phyloP scores from a whole-genome alignment of 2,888 invertebrate genomes.

The Schrankia costaestrigalis region DNA sequence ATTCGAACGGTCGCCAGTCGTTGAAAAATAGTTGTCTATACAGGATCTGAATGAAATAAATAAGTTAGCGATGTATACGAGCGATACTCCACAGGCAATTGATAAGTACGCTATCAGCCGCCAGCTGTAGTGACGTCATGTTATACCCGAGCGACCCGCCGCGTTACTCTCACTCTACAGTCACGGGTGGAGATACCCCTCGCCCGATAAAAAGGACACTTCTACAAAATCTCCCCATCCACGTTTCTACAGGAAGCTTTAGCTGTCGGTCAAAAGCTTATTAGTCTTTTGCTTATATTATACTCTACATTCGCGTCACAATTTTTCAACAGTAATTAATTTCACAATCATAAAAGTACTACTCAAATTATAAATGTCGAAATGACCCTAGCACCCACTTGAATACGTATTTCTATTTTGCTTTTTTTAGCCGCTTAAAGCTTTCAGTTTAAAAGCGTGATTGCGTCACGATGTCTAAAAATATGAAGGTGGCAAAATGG shows the following conservation, averaged over 20 bases:
- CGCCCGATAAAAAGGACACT: conserved; percentile 33
- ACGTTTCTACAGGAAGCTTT: conserved; percentile 22
- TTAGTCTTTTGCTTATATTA: no score
- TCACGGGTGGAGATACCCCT: conserved; percentile 30
- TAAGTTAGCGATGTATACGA: conserved; percentile 7
- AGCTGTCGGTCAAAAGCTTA: conserved; percentile 3
- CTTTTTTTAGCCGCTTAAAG: conserved; percentile 37
- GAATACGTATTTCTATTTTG: conserved; percentile 28
- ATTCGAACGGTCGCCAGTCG: neutral
- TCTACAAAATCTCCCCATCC: conserved; percentile 16
- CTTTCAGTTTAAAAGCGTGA: conserved; percentile 49
- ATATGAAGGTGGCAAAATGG: conserved; percentile 60
- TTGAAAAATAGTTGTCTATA: neutral
- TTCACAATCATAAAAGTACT: no score
- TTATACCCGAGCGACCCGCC: conserved; percentile 43
- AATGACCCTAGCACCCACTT: neutral
- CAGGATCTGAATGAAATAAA: conserved; percentile 13
- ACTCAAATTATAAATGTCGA: no score
- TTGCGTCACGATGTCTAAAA: conserved; percentile 73
- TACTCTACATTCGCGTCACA: no score
- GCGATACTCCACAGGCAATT: conserved; percentile 19
- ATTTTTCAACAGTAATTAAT: no score
- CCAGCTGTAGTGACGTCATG: conserved; percentile 68
- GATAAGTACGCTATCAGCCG: conserved; percentile 50
- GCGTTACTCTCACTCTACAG: conserved; percentile 51